Evolutionary conservation across 1,140 invertebrate genomes (phyloP).

Genomic region (Drosophila bocqueti): DNA sequence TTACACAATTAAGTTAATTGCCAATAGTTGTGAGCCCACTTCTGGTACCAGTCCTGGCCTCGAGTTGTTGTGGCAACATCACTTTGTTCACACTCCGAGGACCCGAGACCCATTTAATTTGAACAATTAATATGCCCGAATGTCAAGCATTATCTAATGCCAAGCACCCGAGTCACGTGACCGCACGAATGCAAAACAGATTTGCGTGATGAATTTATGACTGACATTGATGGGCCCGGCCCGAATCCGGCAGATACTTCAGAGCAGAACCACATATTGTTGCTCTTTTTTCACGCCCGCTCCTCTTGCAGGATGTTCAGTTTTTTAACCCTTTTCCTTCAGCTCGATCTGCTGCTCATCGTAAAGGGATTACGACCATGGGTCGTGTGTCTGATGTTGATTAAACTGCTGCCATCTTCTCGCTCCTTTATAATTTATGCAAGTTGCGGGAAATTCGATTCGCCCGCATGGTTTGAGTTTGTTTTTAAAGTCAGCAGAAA

Average conservation of each 20-base stretch:
- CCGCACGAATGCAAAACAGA: slow-evolving; percentile 79
- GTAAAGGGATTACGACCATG: slow-evolving; percentile 49
- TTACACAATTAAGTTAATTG: slow-evolving; percentile 77
- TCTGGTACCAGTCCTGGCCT: slow-evolving; percentile 4
- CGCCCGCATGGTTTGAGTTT: slow-evolving; percentile 69
- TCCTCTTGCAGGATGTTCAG: slow-evolving; percentile 17
- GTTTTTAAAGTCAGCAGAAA: slow-evolving; percentile 31
- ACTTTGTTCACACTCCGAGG: slow-evolving; percentile 55
- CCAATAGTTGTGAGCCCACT: slow-evolving; percentile 57
- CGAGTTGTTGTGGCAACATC: slow-evolving; percentile 64
- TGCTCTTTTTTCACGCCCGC: slow-evolving; percentile 81
- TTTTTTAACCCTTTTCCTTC: slow-evolving; percentile 67
- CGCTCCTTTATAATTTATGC: slow-evolving; percentile 75
- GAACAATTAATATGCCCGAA: slow-evolving; percentile 73
- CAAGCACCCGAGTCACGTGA: slow-evolving; percentile 68
- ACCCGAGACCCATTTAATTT: slow-evolving; percentile 68
- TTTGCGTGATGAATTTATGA: slow-evolving; percentile 83
- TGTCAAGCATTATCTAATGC: slow-evolving; percentile 76
- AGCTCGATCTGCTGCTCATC: slow-evolving; percentile 55
- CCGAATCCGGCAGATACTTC: slow-evolving; percentile 53
- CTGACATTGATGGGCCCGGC: slow-evolving; percentile 74
- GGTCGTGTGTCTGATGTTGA: slow-evolving; percentile 76
- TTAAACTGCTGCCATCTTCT: slow-evolving; percentile 62
- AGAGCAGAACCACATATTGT: slow-evolving; percentile 55
- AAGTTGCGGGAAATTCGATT: slow-evolving; percentile 70